A percentile compares a stretch with the other conserved stretches of the same genome.
These are phyloP conservation scores for Cotesia glomerata DNA, from an alignment of 1,140 invertebrate species.

Conservation along the genomic window DNA sequence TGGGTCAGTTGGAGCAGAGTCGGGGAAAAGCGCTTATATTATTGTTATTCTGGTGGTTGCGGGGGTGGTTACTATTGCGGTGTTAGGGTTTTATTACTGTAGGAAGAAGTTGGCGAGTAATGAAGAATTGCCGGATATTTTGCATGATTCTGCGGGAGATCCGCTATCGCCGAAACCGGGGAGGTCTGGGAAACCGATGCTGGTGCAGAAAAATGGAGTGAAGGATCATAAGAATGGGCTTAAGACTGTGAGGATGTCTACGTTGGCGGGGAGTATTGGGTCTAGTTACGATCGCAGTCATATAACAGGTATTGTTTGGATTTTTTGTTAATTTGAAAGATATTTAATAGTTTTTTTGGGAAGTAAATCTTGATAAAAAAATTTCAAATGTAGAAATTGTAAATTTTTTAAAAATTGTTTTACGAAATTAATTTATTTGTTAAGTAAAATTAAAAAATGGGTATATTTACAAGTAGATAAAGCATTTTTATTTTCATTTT, in stretches of 20 bases:
- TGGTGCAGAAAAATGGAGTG: slow-evolving; percentile 58
- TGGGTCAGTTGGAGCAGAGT: slow-evolving; percentile 42
- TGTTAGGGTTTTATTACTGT: slow-evolving; percentile 59
- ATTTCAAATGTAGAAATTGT: no score
- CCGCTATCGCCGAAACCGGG: slow-evolving; percentile 65
- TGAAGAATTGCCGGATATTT: slow-evolving; percentile 59
- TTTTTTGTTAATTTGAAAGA: not conserved
- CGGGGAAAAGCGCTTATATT: slow-evolving; percentile 62
- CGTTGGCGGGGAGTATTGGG: slow-evolving; percentile 67
- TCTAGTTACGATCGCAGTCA: slow-evolving; percentile 80
- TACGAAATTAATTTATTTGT: no score
- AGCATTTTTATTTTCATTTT: no score
- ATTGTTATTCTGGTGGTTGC: slow-evolving; percentile 57
- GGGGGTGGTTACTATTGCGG: slow-evolving; percentile 59
- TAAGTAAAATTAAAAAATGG: no score
- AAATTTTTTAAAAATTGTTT: no score
- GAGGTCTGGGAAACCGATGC: slow-evolving; percentile 51
- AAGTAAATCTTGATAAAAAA: no score
- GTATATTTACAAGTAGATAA: no score
- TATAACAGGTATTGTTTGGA: slow-evolving; percentile 67
- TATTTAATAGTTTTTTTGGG: no score
- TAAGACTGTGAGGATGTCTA: slow-evolving; percentile 71
- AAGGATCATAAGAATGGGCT: slow-evolving; percentile 61
- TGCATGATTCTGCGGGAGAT: slow-evolving; percentile 69
- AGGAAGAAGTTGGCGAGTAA: slow-evolving; percentile 60